Base-by-base conservation (phyloP, 2,113 vertebrate genomes). In the Semicossyphus pulcher region DNA sequence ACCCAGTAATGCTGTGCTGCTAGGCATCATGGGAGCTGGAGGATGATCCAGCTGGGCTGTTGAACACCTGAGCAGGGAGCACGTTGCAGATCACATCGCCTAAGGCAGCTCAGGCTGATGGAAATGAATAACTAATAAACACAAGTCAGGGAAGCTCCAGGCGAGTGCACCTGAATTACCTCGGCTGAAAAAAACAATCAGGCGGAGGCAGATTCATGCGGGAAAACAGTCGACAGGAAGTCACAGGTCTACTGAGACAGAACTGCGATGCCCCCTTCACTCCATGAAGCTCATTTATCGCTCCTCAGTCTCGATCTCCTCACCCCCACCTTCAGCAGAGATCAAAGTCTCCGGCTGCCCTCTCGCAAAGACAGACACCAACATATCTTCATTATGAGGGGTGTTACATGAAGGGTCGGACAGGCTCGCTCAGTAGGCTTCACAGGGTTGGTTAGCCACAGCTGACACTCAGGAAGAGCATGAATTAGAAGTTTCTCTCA, bases 61-160 rank as follows among this genome's bases (percentile, higher is more conserved):
- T 66, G 64, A 83, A 74, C 86, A 84, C 78, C 77, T 89, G 86
- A 89, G 81, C 44, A 52, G 49, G 58, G 72, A 73, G 54, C 79
- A 86, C 48, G 58, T 83, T 81, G 86, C 66, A 64, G 76, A 88
- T 82, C 74, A 29, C 77, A 71, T 84, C 10, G 71, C 89, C 82
- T 39, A 63, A 39, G 76, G 90, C 89, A 32, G 48, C 56, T 79
- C 56, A 60, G 60, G 59, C 86, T 88, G 79, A 88, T 76, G 84
- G 78, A 88, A 91, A 92, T 91, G 71, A 91, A 91, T 89, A 90
- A 91, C 87, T 91, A 88, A 91, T 88, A 89, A 91, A 89, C 74
- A 86, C 54, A 54, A 89, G 82, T 86, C 83, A 81, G 72, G 80
- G 72, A 77, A 57, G 83, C 88, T 91, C 53, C 76, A 68, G 90